Evolutionary conservation across 2,113 vertebrate species (phyloP), one percentile per base, ranked within the genome.

Genomic region (Lepus europaeus): DNA sequence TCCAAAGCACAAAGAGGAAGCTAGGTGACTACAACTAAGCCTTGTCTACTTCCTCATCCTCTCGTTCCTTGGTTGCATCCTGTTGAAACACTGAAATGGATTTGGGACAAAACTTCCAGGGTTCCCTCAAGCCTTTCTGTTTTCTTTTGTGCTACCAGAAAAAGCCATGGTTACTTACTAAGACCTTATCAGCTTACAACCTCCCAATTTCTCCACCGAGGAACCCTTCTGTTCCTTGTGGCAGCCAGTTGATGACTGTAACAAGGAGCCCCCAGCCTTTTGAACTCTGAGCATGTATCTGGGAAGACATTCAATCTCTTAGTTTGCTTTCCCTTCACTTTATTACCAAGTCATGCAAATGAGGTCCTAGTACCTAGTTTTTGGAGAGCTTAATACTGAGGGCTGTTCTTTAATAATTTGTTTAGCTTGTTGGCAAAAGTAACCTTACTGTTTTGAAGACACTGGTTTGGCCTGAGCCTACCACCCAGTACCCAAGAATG

Each of bases 401-500:
- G 82, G 7, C 6, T 56, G n/a, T 31, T 17, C 11, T 64, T 94
- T 66, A 29, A 72, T 49, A 19, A 27, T 39, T 86, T 76, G 36
- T 88, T 87, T 25, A 88, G 25, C 31, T 78, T 83, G 39, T 84
- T 39, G 51, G 51, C 84, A 59, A 90, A 93, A 89, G 64, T 72
- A 56, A 22, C 29, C 33, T 7, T 33, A 61, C 27, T 51, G n/a
- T 66, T n/a, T 13, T 33, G 56, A 78, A 9, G 31, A 63, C 25
- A 2, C 29, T 66, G 8, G 0, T 80, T 20, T 90, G 61, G 19
- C 5, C 49, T 49, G 66, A 29, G 14, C 8, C 87, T 10, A 36
- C 51, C 36, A n/a, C 8, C n/a, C n/a, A 39, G 45, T 39, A 79
- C 51, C 17, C 76, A 51, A 56, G 19, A 51, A 69, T 10, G 23